These are phyloP conservation scores for Herpetotheres cachinnans DNA, from an alignment of 2,113 vertebrate species.

Conservation along the genomic window DNA sequence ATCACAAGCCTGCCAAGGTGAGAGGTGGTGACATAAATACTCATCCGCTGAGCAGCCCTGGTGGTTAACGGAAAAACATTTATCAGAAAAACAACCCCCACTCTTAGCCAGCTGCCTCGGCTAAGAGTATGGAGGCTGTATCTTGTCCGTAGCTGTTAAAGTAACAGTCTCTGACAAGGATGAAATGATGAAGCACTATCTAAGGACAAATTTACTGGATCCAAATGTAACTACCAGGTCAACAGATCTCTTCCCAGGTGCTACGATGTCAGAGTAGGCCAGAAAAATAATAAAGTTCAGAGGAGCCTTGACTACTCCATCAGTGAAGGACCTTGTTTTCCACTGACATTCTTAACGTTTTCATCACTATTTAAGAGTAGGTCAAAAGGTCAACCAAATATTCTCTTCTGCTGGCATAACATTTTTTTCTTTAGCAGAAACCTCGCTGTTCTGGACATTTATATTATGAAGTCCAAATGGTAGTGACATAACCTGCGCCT, in stretches of 20 bases:
- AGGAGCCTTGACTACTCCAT: not conserved
- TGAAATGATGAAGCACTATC: not conserved
- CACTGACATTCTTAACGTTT: not conserved
- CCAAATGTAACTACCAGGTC: slow-evolving; percentile 18
- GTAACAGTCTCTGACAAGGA: not conserved
- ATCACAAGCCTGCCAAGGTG: not conserved
- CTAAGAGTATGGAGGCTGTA: not conserved
- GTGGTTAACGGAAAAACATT: not conserved
- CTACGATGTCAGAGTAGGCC: not conserved
- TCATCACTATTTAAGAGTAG: not conserved
- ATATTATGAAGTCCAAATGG: not conserved
- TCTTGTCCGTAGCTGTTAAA: not conserved
- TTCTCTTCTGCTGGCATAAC: not conserved
- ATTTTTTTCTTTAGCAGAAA: not conserved
- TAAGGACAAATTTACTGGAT: not conserved
- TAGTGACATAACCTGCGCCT: not conserved
- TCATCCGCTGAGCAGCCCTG: not conserved
- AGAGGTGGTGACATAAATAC: not conserved
- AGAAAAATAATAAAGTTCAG: not conserved
- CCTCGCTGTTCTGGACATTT: not conserved
- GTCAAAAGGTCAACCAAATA: not conserved
- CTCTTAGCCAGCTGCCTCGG: not conserved
- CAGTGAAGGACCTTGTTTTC: not conserved
- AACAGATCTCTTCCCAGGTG: not conserved
- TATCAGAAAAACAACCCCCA: not conserved